Base-by-base conservation (phyloP, 2,888 invertebrate species). In the Conomelus anceps region DNA sequence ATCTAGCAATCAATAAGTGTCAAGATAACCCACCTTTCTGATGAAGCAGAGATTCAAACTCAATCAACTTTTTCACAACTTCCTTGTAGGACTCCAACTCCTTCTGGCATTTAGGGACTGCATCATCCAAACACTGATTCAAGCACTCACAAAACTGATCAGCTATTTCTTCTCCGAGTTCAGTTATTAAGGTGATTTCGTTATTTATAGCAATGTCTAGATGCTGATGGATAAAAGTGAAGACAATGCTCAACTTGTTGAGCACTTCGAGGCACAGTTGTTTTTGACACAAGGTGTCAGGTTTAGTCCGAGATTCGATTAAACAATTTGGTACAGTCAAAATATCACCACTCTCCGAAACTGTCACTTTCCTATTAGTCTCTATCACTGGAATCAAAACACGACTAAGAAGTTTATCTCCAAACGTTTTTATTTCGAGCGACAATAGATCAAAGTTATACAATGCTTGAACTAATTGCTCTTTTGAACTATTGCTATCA, bases 101-200 rank as follows among this genome's bases (percentile, higher is more conserved):
- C 89, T 95, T 95, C 91, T 95, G 95, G 88, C 95, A 96, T 91
- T 95, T 96, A 0, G 98, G 98, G 92, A 98, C 96, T 0, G 97
- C 96, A 91, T 95, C 94, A 88, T 95, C 94, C 11, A 98, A 94
- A 92, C 97, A 98, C 91, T 97, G 95, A 90, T 96, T 95, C 63
- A 98, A 93, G 22, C 95, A 92, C 22, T 95, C 94, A 23, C 96
- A 94, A 91, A 98, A 95, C 86, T 95, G 94, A 89, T 94, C 93
- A 86, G 95, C 93, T 9, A 95, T 92, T 86, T 94, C 92, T 26
- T 93, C 93, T 6, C 95, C 94, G 85, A 95, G 92, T 86, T 94
- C 94, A 89, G 92, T 93, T 92, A 96, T 93, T 84, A 96, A 93
- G 1, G 94, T 94, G 63, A 93, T 92, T 13, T 94, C 92, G 9